Percentiles rank a stretch among this genome's conserved stretches.
Evolutionary conservation across 2,113 vertebrate species (phyloP).

Genomic region (Corythoichthys haematopterus): DNA sequence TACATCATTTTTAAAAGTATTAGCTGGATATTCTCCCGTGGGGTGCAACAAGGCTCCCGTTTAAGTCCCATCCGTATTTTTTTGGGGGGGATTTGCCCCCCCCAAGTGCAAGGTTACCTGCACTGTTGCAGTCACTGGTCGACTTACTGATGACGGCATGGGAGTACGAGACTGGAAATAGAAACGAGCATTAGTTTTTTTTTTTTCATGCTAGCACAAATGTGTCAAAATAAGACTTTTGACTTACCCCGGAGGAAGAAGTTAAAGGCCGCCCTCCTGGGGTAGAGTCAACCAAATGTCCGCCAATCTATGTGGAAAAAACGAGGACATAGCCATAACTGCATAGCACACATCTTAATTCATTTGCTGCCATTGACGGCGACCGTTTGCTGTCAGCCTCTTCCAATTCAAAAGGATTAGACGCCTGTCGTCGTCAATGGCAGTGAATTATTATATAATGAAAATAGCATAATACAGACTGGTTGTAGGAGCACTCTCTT

Average conservation of each 20-base stretch:
- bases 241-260: constrained; percentile 5
- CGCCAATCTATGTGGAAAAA: not conserved
- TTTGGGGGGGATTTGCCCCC: not conserved
- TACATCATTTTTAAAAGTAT: not conserved
- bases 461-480: not conserved
- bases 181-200: not conserved
- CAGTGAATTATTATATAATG: not conserved
- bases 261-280: constrained; percentile 6
- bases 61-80: not conserved
- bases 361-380: no score
- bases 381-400: no score
- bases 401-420: no score
- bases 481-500: constrained; percentile 84
- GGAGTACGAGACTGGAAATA: constrained; percentile 75
- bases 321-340: not conserved
- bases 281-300: not conserved
- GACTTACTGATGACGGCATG: constrained; percentile 82
- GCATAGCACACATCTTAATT: not conserved
- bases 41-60: not conserved
- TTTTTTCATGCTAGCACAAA: not conserved
- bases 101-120: constrained; percentile 73
- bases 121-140: constrained; percentile 83
- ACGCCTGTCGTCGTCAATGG: no score
- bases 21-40: not conserved
- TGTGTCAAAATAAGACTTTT: not conserved